These are phyloP conservation scores for Pongo abelii DNA, from an alignment of 2,113 vertebrate species.

Conservation along the genomic window DNA sequence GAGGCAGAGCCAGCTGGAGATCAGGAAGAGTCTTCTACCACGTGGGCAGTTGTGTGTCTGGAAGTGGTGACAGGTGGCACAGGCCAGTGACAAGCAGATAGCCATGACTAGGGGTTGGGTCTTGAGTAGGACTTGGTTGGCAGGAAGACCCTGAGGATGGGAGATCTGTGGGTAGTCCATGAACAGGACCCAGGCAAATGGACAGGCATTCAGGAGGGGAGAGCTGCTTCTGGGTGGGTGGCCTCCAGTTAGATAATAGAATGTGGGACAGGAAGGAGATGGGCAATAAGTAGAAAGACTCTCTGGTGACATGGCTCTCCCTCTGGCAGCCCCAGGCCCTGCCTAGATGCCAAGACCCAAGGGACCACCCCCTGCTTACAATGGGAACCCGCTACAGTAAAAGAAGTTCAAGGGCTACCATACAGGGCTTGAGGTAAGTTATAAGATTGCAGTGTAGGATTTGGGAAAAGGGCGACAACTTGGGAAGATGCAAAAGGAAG, in stretches of 20 bases:
- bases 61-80: accelerated
- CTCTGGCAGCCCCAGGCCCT: background rate
- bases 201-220: background rate
- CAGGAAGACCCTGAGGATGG: too few relatives aligned
- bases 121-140: background rate
- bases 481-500: background rate
- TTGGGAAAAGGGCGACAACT: background rate
- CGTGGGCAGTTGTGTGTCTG: background rate
- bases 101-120: accelerated
- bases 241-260: background rate
- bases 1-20: background rate
- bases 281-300: background rate
- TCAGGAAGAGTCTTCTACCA: background rate
- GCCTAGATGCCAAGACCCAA: background rate
- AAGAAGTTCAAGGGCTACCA: accelerated
- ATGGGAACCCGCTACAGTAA: accelerated
- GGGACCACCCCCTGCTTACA: accelerated
- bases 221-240: accelerated
- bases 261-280: background rate
- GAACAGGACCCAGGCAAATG: accelerated
- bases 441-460: accelerated
- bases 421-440: accelerated
- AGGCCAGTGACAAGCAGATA: background rate
- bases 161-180: accelerated
- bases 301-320: accelerated